These are phyloP conservation scores for Danaus melanippus DNA, from an alignment of 1,140 invertebrate genomes.

Conservation along the genomic window DNA sequence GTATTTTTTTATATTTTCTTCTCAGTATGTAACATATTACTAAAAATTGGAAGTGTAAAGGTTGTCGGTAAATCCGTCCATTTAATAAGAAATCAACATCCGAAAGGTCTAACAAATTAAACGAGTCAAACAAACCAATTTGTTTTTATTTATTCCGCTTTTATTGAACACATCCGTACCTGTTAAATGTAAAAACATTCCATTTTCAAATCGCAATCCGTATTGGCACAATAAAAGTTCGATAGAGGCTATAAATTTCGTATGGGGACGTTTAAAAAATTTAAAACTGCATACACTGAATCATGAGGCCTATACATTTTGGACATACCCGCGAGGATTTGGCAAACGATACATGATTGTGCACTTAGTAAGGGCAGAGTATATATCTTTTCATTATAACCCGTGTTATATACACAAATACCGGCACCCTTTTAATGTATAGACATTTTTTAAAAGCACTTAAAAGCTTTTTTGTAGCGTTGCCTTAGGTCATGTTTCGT, in stretches of 20 bases:
- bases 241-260: conserved; percentile 49
- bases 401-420: conserved; percentile 12
- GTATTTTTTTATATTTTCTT: too few relatives aligned
- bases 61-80: too few relatives aligned
- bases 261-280: conserved; percentile 43
- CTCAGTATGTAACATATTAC: too few relatives aligned
- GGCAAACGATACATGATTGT: conserved; percentile 63
- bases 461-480: conserved; percentile 20
- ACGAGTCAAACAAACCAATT: conserved; percentile 12
- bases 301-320: conserved; percentile 39
- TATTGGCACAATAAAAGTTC: conserved; percentile 33
- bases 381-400: conserved; percentile 24
- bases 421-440: conserved; percentile 13
- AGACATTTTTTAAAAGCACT: conserved; percentile 18
- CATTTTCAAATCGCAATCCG: conserved; percentile 22
- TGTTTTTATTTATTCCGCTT: conserved; percentile 12
- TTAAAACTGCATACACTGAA: conserved; percentile 46
- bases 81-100: too few relatives aligned
- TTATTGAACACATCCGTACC: conserved; percentile 15
- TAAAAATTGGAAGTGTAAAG: too few relatives aligned
- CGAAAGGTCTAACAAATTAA: conserved; percentile 1
- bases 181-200: conserved; percentile 15
- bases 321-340: conserved; percentile 50
- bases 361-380: conserved; percentile 42
- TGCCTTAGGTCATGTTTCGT: conserved; percentile 11